phyloP scores from a whole-genome alignment of 1,140 invertebrate species.

The Mactra quadrangularis region DNA sequence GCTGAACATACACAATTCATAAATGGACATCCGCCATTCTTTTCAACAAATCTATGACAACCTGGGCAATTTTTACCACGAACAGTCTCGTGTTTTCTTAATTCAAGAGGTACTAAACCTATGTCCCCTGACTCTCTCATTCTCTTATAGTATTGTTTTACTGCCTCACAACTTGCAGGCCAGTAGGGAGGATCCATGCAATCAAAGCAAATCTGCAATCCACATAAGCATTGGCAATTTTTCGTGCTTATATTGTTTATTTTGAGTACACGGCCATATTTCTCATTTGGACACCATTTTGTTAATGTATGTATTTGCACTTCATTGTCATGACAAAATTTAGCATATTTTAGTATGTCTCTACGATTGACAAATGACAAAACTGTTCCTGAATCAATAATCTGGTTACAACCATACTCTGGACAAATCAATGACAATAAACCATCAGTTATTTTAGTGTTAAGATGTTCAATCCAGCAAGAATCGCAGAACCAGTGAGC shows the following conservation, averaged over 20 bases:
- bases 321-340: constrained; percentile 46
- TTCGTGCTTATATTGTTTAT: constrained; percentile 11
- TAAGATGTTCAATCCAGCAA: constrained; percentile 70
- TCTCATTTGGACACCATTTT: constrained; percentile 73
- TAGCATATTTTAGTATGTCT: constrained; percentile 54
- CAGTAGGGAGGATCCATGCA: constrained; percentile 69
- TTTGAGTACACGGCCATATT: constrained; percentile 68
- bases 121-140: constrained; percentile 57
- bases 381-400: constrained; percentile 61
- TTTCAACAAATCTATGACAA: constrained; percentile 61
- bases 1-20: constrained; percentile 60
- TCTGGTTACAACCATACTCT: constrained; percentile 65
- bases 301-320: constrained; percentile 28
- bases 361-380: constrained; percentile 66
- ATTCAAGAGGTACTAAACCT: constrained; percentile 3
- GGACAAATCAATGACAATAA: constrained; percentile 60
- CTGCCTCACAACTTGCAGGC: constrained; percentile 69
- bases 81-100: constrained; percentile 3
- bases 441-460: constrained; percentile 19
- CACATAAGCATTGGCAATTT: constrained; percentile 65
- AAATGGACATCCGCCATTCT: constrained; percentile 58
- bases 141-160: constrained; percentile 52
- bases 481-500: constrained; percentile 74
- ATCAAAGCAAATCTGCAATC: constrained; percentile 66
- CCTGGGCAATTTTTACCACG: constrained; percentile 62